Evolutionary conservation across 2,797 vertebrate genomes (phyloP).

Genomic region (Ctenochaetus hawaiiensis): DNA sequence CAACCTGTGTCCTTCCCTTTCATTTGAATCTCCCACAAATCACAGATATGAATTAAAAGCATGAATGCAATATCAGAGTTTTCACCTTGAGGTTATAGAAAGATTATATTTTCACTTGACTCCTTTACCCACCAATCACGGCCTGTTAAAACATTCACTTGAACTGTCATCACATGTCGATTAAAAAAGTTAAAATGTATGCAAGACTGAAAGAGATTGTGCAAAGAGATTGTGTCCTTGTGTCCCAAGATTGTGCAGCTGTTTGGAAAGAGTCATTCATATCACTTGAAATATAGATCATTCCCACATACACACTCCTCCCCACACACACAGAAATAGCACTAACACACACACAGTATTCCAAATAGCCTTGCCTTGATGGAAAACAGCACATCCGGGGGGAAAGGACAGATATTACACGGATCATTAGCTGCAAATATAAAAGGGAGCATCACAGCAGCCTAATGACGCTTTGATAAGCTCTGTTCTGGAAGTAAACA

Average conservation of each 20-base stretch:
- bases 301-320: slow-evolving; percentile 3
- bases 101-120: neutral
- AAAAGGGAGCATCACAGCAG: slow-evolving; percentile 78
- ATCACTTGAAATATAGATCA: slow-evolving; percentile 79
- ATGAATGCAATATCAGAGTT: neutral
- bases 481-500: slow-evolving; percentile 87
- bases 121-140: neutral
- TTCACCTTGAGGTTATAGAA: neutral
- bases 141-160: neutral
- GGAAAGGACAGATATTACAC: slow-evolving; percentile 88
- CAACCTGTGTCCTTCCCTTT: neutral
- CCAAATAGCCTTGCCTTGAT: slow-evolving; percentile 80
- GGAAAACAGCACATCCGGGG: slow-evolving; percentile 80
- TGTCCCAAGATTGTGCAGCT: slow-evolving; percentile 39
- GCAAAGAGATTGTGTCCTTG: slow-evolving; percentile 44
- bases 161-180: neutral
- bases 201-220: neutral
- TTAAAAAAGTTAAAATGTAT: slow-evolving; percentile 6
- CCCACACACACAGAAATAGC: slow-evolving; percentile 51
- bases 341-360: slow-evolving; percentile 71
- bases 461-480: slow-evolving; percentile 89
- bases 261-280: slow-evolving; percentile 83
- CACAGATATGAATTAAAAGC: neutral
- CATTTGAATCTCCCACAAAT: neutral
- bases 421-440: slow-evolving; percentile 90